These are phyloP conservation scores for Phaethornis superciliosus DNA, from an alignment of 2,113 vertebrate genomes.

Conservation along the genomic window DNA sequence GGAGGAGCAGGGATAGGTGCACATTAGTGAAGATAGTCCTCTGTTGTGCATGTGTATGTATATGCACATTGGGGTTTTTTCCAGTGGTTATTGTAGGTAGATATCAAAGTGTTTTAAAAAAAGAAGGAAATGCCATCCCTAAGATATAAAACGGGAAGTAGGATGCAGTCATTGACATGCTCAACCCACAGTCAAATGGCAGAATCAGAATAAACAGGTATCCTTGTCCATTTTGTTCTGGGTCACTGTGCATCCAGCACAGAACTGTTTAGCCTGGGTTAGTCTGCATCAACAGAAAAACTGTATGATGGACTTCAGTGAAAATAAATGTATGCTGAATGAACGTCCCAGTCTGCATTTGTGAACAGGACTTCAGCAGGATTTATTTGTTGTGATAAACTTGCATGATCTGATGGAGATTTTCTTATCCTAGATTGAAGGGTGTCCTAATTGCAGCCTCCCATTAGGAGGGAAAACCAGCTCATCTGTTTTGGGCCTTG, in stretches of 20 bases:
- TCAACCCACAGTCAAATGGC: background rate
- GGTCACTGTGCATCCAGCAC: background rate
- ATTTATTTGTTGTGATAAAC: background rate
- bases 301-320: background rate
- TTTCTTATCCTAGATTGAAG: background rate
- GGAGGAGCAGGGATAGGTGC: background rate
- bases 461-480: background rate
- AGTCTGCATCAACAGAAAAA: background rate
- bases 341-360: background rate
- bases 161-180: background rate
- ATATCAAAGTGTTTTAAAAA: background rate
- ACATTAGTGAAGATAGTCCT: background rate
- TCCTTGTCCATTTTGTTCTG: background rate
- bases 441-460: background rate
- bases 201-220: background rate
- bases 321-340: background rate
- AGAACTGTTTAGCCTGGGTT: background rate
- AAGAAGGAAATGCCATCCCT: background rate
- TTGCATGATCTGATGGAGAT: background rate
- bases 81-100: background rate
- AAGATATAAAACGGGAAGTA: background rate
- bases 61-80: background rate
- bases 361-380: background rate
- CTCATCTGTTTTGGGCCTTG: background rate
- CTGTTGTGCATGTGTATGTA: no score